These are phyloP conservation scores for Corapipo altera DNA, from an alignment of 2,113 vertebrate genomes.

Conservation along the genomic window DNA sequence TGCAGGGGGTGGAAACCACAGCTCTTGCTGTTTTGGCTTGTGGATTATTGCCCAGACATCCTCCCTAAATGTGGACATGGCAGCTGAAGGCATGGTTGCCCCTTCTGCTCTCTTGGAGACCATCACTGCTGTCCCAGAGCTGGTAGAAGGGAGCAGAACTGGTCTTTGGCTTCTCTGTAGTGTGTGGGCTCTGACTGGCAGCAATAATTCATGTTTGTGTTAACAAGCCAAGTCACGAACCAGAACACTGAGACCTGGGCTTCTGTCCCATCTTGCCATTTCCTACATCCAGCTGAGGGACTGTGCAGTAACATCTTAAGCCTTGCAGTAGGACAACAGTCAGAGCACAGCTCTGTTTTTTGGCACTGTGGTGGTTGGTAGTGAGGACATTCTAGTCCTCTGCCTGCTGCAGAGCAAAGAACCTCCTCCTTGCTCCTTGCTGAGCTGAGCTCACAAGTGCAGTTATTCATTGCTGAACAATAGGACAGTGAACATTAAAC, in stretches of 20 bases:
- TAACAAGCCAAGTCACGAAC: background rate
- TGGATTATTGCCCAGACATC: background rate
- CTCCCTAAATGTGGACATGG: background rate
- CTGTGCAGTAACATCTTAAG: background rate
- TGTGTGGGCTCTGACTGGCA: rapidly evolving
- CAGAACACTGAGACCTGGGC: background rate
- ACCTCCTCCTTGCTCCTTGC: background rate
- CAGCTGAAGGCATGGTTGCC: background rate
- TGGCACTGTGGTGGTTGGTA: background rate
- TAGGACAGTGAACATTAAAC: background rate
- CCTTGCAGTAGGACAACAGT: background rate
- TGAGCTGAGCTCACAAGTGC: background rate
- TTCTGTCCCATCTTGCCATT: background rate
- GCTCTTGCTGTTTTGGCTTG: background rate
- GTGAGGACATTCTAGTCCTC: background rate
- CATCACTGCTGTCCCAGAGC: background rate
- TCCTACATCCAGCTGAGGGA: background rate
- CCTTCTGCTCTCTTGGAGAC: background rate
- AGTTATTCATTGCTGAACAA: background rate
- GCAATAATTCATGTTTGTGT: rapidly evolving
- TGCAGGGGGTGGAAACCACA: background rate
- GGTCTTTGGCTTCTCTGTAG: background rate
- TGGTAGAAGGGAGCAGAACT: background rate
- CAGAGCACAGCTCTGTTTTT: background rate
- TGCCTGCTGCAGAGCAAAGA: background rate